Evolutionary conservation across 2,797 vertebrate genomes (phyloP).

Genomic region (Clarias fuscus): DNA sequence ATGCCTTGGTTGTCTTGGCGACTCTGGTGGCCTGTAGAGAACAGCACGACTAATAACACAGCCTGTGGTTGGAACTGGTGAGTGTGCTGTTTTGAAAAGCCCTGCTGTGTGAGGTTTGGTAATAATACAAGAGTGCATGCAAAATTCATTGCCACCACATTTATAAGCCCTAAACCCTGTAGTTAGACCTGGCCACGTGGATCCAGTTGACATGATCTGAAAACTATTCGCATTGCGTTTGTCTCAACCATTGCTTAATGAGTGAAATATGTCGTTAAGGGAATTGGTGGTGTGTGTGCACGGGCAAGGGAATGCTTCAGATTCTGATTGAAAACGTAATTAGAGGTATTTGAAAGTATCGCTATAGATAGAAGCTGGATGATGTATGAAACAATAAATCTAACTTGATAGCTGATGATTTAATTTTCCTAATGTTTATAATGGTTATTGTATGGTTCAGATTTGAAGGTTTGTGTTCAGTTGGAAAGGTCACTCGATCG

Average conservation of each 20-base stretch:
- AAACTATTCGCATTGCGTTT: neutral
- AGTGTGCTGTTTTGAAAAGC: conserved; percentile 53
- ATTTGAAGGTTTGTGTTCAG: neutral
- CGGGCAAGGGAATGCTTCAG: neutral
- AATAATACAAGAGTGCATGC: conserved; percentile 5
- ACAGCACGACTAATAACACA: conserved; percentile 55
- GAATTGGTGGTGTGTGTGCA: neutral
- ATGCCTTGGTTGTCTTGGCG: conserved; percentile 50
- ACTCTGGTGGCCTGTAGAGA: conserved; percentile 59
- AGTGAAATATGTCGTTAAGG: neutral
- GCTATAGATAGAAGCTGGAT: neutral
- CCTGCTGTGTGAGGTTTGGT: conserved; percentile 38
- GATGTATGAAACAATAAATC: neutral
- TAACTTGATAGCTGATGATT: neutral
- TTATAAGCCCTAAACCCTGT: neutral
- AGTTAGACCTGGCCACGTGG: neutral
- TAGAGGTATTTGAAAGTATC: neutral
- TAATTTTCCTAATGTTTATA: conserved; percentile 21
- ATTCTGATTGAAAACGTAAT: neutral
- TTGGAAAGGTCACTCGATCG: conserved; percentile 13
- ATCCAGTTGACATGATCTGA: neutral
- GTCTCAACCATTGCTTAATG: neutral
- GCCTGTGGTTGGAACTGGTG: conserved; percentile 46
- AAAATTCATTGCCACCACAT: neutral
- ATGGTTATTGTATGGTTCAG: conserved; percentile 22